Base-by-base conservation (phyloP, 1,140 invertebrate genomes). In the Charaxes varanes region DNA sequence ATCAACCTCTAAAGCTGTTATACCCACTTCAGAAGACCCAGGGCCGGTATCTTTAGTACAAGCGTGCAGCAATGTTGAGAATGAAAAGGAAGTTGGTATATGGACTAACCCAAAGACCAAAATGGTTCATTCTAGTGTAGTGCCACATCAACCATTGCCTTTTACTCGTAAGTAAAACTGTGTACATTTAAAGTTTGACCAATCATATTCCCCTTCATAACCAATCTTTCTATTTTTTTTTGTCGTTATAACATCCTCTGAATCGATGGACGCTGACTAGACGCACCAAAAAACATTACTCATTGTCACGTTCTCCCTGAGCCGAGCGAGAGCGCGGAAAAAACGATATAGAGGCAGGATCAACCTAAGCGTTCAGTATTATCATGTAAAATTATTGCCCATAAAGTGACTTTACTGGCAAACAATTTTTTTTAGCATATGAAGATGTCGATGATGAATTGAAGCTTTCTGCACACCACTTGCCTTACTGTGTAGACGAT, bases 401-500 rank as follows among this genome's bases (percentile, higher is more conserved):
- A n/a, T n/a, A n/a, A n/a, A n/a, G n/a, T n/a, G n/a, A n/a, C n/a
- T n/a, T n/a, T n/a, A n/a, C n/a, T n/a, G n/a, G n/a, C n/a, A 15
- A 16, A 28, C 14, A 37, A 12, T 33, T 21, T 22, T 33, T 18
- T 28, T 42, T 43, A 74, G 62, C 83, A 55, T 73, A 64, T 87
- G 88, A 89, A 70, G 89, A 90, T 53, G 87, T 87, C 70, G 89
- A 90, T 63, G 83, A 86, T 45, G 63, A 66, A 4, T 22, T 85
- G 28, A 76, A 70, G 50, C 56, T 85, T 19, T 67, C 85, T 35
- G 32, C 69, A n/a, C 77, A 84, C 24, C 81, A 84, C 60, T 45
- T 81, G 66, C 57, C 83, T 41, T 86, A 85, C 54, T 88, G 86
- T 56, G 58, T 76, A 23, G 88, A 90, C 46, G 78, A 88, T 52